A percentile compares a stretch with the other conserved stretches of the same genome.
Conservation (phyloP, 1,140 invertebrate species). For the Dermatophagoides farinae region DNA sequence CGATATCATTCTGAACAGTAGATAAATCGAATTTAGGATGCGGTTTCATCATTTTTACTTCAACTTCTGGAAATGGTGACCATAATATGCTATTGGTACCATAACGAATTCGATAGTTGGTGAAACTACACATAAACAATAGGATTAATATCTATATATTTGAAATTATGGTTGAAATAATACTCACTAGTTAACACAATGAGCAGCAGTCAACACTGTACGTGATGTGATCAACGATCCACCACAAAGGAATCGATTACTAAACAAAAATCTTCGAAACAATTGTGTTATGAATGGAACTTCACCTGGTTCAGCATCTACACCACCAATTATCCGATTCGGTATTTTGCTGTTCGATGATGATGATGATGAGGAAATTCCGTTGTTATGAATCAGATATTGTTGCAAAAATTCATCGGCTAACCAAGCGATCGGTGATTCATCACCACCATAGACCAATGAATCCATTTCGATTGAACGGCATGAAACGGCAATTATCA, state of each 20-base stretch:
- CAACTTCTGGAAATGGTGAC: background rate
- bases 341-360: background rate
- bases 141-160: background rate
- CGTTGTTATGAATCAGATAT: background rate
- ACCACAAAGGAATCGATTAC: slow-evolving; percentile 33
- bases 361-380: too few species aligned
- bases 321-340: slow-evolving; percentile 1
- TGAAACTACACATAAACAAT: background rate
- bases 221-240: slow-evolving; percentile 36
- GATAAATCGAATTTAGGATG: slow-evolving; percentile 65
- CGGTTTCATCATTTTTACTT: background rate
- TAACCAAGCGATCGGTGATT: too few species aligned
- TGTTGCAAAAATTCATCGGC: background rate
- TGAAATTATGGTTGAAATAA: background rate
- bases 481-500: too few species aligned
- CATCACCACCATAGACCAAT: too few species aligned
- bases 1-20: slow-evolving; percentile 78
- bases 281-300: slow-evolving; percentile 6
- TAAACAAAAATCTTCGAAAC: background rate
- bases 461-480: too few species aligned
- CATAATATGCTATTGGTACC: background rate
- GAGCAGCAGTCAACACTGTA: slow-evolving; percentile 46
- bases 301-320: slow-evolving; percentile 1
- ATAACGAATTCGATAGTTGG: slow-evolving; percentile 1
- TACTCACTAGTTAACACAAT: slow-evolving; percentile 33